A percentile compares a stretch with the other conserved stretches of the same genome.
phyloP scores from a whole-genome alignment of 2,797 vertebrate species.

The Gorsachius magnificus region DNA sequence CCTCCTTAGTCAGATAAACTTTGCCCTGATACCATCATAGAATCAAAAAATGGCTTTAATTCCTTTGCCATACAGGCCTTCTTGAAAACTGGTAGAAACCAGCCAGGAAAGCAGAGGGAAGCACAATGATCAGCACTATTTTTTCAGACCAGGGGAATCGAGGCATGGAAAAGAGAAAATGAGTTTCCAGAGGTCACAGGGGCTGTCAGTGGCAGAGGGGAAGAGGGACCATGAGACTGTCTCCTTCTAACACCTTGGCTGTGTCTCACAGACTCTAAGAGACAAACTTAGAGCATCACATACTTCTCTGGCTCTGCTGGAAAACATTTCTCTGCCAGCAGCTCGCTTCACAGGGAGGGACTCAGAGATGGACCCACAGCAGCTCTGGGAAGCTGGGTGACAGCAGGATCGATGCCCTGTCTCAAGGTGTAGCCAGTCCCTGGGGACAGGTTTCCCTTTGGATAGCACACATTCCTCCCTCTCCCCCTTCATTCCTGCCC shows the following conservation, averaged over 20 bases:
- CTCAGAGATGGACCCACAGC: background rate
- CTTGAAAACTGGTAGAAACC: background rate
- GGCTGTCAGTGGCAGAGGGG: background rate
- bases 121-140: background rate
- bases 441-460: background rate
- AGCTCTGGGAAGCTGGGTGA: background rate
- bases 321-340: background rate
- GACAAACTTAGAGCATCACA: background rate
- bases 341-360: background rate
- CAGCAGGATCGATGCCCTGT: background rate
- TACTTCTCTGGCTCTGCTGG: background rate
- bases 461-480: background rate
- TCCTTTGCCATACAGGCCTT: background rate
- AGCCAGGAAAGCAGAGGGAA: background rate
- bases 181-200: background rate
- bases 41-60: background rate
- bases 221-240: background rate
- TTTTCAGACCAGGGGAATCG: background rate
- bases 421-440: background rate
- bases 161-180: background rate
- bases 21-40: background rate
- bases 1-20: slow-evolving; percentile 2
- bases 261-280: background rate
- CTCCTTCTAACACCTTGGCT: background rate
- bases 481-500: background rate